Evolutionary conservation across 2,113 vertebrate species (phyloP).

Genomic region (Petrocephalus zakoni): DNA sequence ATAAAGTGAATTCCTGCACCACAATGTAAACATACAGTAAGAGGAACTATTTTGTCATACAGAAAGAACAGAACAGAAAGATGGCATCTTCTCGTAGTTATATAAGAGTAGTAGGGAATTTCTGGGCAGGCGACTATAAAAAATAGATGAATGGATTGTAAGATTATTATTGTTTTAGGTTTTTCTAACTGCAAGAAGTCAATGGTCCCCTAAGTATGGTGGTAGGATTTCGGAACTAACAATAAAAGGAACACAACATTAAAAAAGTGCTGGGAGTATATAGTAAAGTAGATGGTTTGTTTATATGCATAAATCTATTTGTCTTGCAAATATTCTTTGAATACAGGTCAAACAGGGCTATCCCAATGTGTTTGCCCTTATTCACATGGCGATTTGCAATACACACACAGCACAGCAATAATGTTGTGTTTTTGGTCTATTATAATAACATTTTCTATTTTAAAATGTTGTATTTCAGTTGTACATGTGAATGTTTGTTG

Average conservation of each 20-base stretch:
- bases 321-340: background rate
- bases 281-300: no score
- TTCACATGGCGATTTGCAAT: background rate
- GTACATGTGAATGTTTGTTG: background rate
- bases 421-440: background rate
- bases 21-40: constrained; percentile 17
- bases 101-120: background rate
- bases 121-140: background rate
- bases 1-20: constrained; percentile 8
- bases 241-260: background rate
- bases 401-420: background rate
- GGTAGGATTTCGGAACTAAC: background rate
- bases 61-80: background rate
- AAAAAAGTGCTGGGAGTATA: background rate
- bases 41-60: constrained; percentile 26
- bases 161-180: background rate
- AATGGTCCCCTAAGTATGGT: background rate
- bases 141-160: background rate
- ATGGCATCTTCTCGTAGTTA: background rate
- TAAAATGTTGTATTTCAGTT: background rate
- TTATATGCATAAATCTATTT: no score
- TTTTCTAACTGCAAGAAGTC: background rate
- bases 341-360: background rate
- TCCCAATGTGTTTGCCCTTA: background rate
- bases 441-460: background rate